Conservation (phyloP, 23 tunicate genomes). For the Ascidia mentula region DNA sequence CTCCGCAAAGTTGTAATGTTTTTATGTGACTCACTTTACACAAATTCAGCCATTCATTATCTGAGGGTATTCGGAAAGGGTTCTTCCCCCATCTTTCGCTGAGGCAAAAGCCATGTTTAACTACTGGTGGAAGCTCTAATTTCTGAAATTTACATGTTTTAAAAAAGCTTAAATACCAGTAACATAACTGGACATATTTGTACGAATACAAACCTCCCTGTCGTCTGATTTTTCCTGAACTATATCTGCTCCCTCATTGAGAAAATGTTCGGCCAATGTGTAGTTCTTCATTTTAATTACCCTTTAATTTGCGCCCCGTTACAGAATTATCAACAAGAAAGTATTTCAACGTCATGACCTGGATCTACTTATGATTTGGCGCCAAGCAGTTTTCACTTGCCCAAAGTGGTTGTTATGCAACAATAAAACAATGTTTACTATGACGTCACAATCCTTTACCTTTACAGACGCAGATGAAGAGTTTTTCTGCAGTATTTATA, state of each 20-base stretch:
- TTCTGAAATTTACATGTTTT: not conserved
- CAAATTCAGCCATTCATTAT: conserved; percentile 36
- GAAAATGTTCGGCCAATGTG: conserved; percentile 5
- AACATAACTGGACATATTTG: not conserved
- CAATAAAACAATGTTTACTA: no score
- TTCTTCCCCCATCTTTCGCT: conserved; percentile 18
- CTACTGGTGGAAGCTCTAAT: conserved; percentile 11
- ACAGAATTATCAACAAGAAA: no score
- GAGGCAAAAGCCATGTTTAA: not conserved
- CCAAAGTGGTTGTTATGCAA: no score
- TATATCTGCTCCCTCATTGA: not conserved
- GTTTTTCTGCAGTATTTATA: no score
- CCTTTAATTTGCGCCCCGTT: no score
- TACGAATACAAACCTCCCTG: not conserved
- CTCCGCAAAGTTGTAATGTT: no score
- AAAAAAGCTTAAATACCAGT: not conserved
- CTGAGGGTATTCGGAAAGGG: conserved; percentile 27
- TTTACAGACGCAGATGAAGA: no score
- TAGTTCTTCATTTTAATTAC: not conserved
- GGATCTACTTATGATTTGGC: no score
- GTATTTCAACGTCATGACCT: no score
- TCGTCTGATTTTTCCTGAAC: not conserved
- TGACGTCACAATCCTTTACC: no score
- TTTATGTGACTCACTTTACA: conserved; percentile 26
- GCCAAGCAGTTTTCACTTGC: no score